These are phyloP conservation scores for Diorhabda carinulata DNA, from an alignment of 1,140 invertebrate species.

Conservation along the genomic window DNA sequence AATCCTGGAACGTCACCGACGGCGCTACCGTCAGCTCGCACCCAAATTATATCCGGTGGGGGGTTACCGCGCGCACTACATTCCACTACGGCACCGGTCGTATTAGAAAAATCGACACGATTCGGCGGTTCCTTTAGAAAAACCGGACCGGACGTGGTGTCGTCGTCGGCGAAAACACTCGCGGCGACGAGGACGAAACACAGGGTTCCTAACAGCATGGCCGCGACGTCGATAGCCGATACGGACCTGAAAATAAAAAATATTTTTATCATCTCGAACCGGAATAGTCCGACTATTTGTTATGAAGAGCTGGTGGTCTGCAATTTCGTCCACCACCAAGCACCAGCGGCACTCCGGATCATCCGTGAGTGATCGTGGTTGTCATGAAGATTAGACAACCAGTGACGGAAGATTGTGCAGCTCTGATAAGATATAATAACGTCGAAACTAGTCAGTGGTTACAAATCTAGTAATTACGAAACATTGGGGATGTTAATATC, in stretches of 20 bases:
- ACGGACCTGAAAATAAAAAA: not conserved
- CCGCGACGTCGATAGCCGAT: not conserved
- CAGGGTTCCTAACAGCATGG: constrained; percentile 21
- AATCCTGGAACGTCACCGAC: constrained; percentile 82
- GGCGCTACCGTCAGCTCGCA: constrained; percentile 79
- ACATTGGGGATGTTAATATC: too few relatives aligned
- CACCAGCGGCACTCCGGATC: too few relatives aligned
- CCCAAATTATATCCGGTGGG: constrained; percentile 88
- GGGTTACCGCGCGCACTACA: constrained; percentile 89
- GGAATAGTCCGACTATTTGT: too few relatives aligned
- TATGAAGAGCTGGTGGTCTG: too few relatives aligned
- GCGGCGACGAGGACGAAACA: constrained; percentile 16
- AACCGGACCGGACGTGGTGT: constrained; percentile 77
- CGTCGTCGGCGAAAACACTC: constrained; percentile 55
- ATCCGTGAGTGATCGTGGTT: too few relatives aligned
- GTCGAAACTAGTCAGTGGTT: too few relatives aligned
- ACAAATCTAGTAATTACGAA: too few relatives aligned
- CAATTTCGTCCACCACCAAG: too few relatives aligned
- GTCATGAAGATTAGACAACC: too few relatives aligned
- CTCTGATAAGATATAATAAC: too few relatives aligned
- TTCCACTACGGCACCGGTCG: constrained; percentile 86
- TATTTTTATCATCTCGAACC: not conserved
- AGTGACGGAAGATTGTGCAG: too few relatives aligned
- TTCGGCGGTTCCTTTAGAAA: constrained; percentile 89
- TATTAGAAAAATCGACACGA: constrained; percentile 89